Evolutionary conservation across 2,113 vertebrate genomes (phyloP), one percentile per base, ranked within the genome.

Genomic region (Anolis sagrei): DNA sequence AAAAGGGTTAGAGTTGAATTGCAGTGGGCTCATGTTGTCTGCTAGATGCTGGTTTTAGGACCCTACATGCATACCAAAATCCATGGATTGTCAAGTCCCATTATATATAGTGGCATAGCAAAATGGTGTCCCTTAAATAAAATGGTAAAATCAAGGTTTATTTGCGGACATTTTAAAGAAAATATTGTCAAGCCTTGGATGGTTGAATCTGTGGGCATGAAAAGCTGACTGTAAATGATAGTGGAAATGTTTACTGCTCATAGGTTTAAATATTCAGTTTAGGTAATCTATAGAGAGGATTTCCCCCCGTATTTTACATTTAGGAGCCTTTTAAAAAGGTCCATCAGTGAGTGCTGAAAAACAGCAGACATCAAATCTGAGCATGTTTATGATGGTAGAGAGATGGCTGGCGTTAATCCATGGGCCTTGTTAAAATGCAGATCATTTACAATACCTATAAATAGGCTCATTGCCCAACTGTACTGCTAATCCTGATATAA

Each of bases 401-500:
- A 70, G 23, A 77, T 34, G 34, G 11, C 18, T 54, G 81, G 32
- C 61, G 54, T 79, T 87, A 79, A 79, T 83, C 58, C 81, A 79
- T 29, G 32, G 44, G 10, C n/a, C n/a, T 51, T 62, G 13, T 83
- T 79, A 83, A 74, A n/a, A 79, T 83, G 75, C 86, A 83, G 76
- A 72, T 64, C 68, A 73, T 87, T 87, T 73, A 44, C 48, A 83
- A 36, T 79, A 74, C 48, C 76, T 74, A 74, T 78, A 72, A 87
- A 79, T 62, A 83, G 74, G 14, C 25, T 79, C 16, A 21, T 83
- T 21, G 7, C 66, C 68, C 39, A 77, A 79, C 54, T 74, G 49
- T 61, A 66, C 44, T 29, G 23, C 76, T 87, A 83, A 83, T 79
- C 54, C 76, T 79, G 66, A 83, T 66, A 74, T 72, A 83, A 83